Conservation (phyloP, 2,113 vertebrate species). For the Pseudolaguvia tuberculata region DNA sequence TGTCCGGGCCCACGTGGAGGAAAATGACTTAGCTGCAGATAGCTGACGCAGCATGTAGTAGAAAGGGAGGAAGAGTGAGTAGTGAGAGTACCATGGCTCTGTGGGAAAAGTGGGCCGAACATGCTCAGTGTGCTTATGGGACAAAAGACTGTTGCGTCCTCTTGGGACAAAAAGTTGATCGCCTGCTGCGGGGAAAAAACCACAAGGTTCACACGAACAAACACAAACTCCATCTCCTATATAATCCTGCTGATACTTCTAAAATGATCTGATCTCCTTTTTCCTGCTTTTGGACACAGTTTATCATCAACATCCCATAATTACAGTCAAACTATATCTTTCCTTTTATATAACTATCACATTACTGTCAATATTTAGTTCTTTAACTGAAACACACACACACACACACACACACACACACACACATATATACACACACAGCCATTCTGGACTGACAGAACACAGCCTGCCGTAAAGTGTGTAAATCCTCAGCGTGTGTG, state of each 20-base stretch:
- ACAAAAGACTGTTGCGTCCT: conserved; percentile 52
- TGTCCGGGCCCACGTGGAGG: conserved; percentile 22
- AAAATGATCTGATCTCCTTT: no score
- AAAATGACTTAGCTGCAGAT: conserved; percentile 26
- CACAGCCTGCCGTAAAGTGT: conserved; percentile 13
- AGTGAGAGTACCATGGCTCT: conserved; percentile 41
- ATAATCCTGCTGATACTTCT: not conserved
- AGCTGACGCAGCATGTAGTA: conserved; percentile 57
- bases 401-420: no score
- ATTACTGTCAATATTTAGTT: no score
- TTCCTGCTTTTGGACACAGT: no score
- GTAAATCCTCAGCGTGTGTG: conserved; percentile 10
- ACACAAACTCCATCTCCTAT: not conserved
- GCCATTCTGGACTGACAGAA: conserved; percentile 14
- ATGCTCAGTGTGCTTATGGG: conserved; percentile 63
- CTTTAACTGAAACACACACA: not conserved
- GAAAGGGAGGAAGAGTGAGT: conserved; percentile 50
- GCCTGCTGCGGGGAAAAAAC: conserved; percentile 50
- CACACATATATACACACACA: no score
- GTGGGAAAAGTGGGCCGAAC: conserved; percentile 65
- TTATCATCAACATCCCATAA: no score
- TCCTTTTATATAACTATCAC: no score
- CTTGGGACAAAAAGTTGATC: conserved; percentile 50
- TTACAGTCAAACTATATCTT: no score
- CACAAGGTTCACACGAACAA: conserved; percentile 33